A percentile compares a stretch with the other conserved stretches of the same genome.
These are phyloP conservation scores for Ambastaia sidthimunki DNA, from an alignment of 2,797 vertebrate species.

Conservation along the genomic window DNA sequence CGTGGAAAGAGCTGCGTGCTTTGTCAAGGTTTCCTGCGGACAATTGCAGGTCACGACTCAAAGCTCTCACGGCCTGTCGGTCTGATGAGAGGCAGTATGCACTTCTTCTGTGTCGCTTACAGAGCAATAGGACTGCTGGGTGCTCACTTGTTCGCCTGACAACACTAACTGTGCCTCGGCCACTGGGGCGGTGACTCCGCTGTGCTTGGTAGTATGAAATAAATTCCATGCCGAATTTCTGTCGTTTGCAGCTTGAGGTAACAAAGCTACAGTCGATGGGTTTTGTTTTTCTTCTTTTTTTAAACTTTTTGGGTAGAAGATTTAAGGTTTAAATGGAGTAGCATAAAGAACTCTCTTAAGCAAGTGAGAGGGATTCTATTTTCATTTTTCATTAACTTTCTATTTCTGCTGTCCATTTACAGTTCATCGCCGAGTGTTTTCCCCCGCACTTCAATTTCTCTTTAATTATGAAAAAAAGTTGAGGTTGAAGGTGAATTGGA, in stretches of 20 bases:
- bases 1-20: neutral
- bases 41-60: conserved; percentile 56
- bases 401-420: neutral
- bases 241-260: neutral
- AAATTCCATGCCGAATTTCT: conserved; percentile 16
- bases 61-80: conserved; percentile 31
- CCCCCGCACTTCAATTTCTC: conserved; percentile 40
- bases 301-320: conserved; percentile 22
- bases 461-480: conserved; percentile 57
- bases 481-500: conserved; percentile 55
- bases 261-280: neutral
- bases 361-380: neutral
- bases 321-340: conserved; percentile 29
- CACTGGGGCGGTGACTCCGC: conserved; percentile 7
- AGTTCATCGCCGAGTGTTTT: conserved; percentile 37
- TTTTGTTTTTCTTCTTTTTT: neutral
- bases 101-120: conserved; percentile 26
- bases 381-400: neutral
- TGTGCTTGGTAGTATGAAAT: conserved; percentile 14
- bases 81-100: conserved; percentile 37
- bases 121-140: conserved; percentile 36
- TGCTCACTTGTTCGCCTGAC: conserved; percentile 31
- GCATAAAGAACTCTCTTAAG: conserved; percentile 31
- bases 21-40: conserved; percentile 46
- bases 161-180: conserved; percentile 9